A percentile compares a stretch with the other conserved stretches of the same genome.
Conservation (phyloP, 1,140 invertebrate genomes). For the Sminthurinus signatus region DNA sequence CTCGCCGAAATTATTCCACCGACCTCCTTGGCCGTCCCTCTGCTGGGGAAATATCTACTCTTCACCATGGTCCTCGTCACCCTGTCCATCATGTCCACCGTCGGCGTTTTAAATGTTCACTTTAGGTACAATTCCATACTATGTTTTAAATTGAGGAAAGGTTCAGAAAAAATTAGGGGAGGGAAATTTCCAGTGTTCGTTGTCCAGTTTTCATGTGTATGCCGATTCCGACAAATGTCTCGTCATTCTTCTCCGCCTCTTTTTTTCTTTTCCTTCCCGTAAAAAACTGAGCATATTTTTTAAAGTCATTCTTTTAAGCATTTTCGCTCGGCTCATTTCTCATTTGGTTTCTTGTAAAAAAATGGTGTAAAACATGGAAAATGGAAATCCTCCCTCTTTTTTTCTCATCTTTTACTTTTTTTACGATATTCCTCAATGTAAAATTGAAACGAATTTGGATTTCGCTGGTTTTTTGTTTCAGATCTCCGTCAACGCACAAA, state of each 20-base stretch:
- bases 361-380: too few species aligned
- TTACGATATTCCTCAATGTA: background rate
- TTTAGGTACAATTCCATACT: constrained; percentile 73
- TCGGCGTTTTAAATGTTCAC: constrained; percentile 94
- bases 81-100: constrained; percentile 92
- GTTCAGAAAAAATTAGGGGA: too few species aligned
- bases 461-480: constrained; percentile 45
- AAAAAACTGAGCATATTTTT: too few species aligned
- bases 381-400: background rate
- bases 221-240: too few species aligned
- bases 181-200: too few species aligned
- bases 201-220: too few species aligned
- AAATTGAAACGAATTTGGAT: background rate
- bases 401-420: background rate
- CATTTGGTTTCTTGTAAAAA: too few species aligned
- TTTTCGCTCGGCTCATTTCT: too few species aligned
- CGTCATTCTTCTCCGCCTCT: too few species aligned
- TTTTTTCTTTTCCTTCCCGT: too few species aligned
- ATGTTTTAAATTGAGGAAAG: too few species aligned
- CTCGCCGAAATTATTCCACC: constrained; percentile 96
- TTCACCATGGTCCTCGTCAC: constrained; percentile 98
- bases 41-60: constrained; percentile 89
- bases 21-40: constrained; percentile 91
- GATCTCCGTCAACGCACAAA: constrained; percentile 92
- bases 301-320: too few species aligned